Percentiles rank a stretch among this genome's conserved stretches.
phyloP scores from a whole-genome alignment of 2,888 invertebrate genomes.

The Orthosia gracilis region DNA sequence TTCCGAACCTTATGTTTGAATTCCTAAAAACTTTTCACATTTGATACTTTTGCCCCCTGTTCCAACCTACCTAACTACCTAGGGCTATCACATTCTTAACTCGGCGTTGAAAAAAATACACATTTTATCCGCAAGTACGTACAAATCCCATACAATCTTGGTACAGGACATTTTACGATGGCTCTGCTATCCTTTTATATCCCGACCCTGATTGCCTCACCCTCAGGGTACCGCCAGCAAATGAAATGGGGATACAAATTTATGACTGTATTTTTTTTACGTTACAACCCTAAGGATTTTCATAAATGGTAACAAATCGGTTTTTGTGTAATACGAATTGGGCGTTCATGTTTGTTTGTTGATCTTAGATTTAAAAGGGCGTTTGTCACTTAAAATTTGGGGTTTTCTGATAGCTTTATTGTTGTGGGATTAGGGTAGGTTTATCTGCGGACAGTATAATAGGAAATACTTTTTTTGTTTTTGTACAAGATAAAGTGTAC shows the following conservation, averaged over 20 bases:
- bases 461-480: constrained; percentile 1
- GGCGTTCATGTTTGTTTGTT: constrained; percentile 56
- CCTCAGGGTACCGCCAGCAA: constrained; percentile 73
- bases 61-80: constrained; percentile 2
- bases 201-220: constrained; percentile 86
- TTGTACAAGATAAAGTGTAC: background rate
- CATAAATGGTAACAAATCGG: constrained; percentile 75
- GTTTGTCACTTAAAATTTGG: constrained; percentile 39
- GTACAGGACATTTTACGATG: constrained; percentile 87
- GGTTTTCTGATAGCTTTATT: constrained; percentile 18
- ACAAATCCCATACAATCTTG: constrained; percentile 87
- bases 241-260: constrained; percentile 79
- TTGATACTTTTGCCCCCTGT: background rate
- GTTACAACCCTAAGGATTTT: constrained; percentile 68
- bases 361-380: constrained; percentile 46
- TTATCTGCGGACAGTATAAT: constrained; percentile 15
- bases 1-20: background rate
- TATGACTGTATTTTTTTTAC: constrained; percentile 76
- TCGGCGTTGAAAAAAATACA: constrained; percentile 65
- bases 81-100: constrained; percentile 51
- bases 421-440: constrained; percentile 1
- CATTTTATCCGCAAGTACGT: constrained; percentile 71
- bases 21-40: background rate
- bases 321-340: constrained; percentile 59
- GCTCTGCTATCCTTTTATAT: constrained; percentile 86